Evolutionary conservation across 2,113 vertebrate species (phyloP).

Genomic region (Catagonus wagneri): DNA sequence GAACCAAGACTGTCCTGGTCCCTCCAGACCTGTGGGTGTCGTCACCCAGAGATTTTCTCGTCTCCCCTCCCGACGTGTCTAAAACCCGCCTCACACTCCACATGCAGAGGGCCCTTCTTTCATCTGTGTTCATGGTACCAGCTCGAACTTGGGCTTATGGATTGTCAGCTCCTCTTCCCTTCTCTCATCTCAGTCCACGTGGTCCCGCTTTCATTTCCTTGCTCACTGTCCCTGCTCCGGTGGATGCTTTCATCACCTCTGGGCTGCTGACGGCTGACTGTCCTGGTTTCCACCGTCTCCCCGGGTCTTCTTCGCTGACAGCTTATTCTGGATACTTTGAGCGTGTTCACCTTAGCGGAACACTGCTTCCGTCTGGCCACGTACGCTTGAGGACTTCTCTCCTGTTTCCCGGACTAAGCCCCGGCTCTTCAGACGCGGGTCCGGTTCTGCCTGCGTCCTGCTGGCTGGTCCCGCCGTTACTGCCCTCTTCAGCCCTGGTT

Average conservation of each 20-base stretch:
- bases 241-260: background rate
- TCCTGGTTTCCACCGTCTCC: background rate
- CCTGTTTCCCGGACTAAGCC: background rate
- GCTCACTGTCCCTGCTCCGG: background rate
- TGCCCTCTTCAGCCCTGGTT: background rate
- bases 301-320: background rate
- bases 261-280: no score
- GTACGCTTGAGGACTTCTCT: background rate
- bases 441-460: background rate
- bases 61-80: background rate
- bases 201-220: background rate
- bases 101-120: background rate
- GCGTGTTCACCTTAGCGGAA: background rate
- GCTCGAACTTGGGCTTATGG: background rate
- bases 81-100: background rate
- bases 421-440: background rate
- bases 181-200: accelerated
- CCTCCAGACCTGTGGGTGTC: background rate
- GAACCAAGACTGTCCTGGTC: background rate
- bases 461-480: no score
- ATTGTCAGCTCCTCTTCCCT: background rate
- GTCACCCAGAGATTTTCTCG: background rate
- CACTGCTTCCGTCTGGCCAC: background rate
- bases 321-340: background rate
- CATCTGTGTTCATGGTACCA: background rate